phyloP scores from a whole-genome alignment of 2,113 vertebrate species.

The Percopsis transmontana region DNA sequence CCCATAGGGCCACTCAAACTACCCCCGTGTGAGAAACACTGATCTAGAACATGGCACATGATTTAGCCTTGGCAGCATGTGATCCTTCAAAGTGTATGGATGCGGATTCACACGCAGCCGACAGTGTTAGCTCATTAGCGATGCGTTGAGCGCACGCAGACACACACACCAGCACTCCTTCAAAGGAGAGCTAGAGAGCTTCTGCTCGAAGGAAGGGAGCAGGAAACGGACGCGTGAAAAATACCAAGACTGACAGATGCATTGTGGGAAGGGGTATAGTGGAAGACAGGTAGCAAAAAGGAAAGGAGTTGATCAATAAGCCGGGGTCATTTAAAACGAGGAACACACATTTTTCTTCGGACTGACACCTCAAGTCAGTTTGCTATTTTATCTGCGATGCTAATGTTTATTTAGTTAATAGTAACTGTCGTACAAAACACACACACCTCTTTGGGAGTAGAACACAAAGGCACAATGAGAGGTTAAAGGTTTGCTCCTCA shows the following conservation, averaged over 20 bases:
- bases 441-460: not conserved
- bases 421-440: slow-evolving; percentile 32
- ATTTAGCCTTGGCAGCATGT: not conserved
- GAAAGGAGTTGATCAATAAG: slow-evolving; percentile 57
- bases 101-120: slow-evolving; percentile 43
- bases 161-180: slow-evolving; percentile 43
- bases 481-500: not conserved
- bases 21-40: too few relatives aligned
- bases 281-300: slow-evolving; percentile 57
- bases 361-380: slow-evolving; percentile 52
- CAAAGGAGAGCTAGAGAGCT: slow-evolving; percentile 35
- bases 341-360: slow-evolving; percentile 51
- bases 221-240: slow-evolving; percentile 42
- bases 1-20: too few relatives aligned
- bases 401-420: slow-evolving; percentile 40
- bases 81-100: slow-evolving; percentile 68
- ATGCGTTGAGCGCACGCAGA: slow-evolving; percentile 67
- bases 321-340: not conserved
- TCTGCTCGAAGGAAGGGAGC: slow-evolving; percentile 41
- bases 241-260: slow-evolving; percentile 62
- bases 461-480: not conserved
- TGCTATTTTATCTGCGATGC: slow-evolving; percentile 60
- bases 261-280: slow-evolving; percentile 45
- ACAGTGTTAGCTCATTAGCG: slow-evolving; percentile 68
- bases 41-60: too few relatives aligned